Percentiles rank a stretch among this genome's conserved stretches.
Conservation (phyloP, 1,140 invertebrate genomes). For the Zaprionus nigranus region DNA sequence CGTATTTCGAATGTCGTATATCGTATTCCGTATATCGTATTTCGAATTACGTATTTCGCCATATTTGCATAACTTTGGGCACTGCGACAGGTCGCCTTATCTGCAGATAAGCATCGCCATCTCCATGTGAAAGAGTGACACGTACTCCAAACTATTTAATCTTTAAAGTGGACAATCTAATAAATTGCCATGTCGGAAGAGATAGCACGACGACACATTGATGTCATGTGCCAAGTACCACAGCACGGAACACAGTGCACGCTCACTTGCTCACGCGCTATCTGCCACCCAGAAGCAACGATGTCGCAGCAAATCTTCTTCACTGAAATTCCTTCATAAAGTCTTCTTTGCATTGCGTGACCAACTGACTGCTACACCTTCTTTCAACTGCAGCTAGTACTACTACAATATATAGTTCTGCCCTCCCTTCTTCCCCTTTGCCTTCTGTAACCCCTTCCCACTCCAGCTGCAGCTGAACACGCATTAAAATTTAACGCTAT, state of each 20-base stretch:
- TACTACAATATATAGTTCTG: neutral
- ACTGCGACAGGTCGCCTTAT: neutral
- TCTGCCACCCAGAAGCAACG: slow-evolving; percentile 30
- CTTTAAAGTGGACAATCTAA: slow-evolving; percentile 57
- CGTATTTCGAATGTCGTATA: neutral
- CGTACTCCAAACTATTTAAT: slow-evolving; percentile 51
- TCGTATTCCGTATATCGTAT: neutral
- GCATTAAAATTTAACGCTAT: slow-evolving; percentile 80
- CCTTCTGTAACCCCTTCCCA: slow-evolving; percentile 7
- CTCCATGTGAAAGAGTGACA: neutral
- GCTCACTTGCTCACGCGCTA: slow-evolving; percentile 8
- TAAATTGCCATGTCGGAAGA: slow-evolving; percentile 60
- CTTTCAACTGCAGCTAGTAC: slow-evolving; percentile 57
- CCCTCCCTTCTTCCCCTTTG: neutral
- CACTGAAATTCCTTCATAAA: slow-evolving; percentile 8
- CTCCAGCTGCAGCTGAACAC: slow-evolving; percentile 51
- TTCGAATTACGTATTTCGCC: neutral
- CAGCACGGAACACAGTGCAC: neutral
- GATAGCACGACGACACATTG: slow-evolving; percentile 53
- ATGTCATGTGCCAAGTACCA: slow-evolving; percentile 32
- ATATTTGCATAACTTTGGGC: slow-evolving; percentile 11
- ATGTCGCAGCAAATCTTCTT: slow-evolving; percentile 42
- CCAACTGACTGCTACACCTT: slow-evolving; percentile 60
- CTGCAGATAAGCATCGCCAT: slow-evolving; percentile 25
- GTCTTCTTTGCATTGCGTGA: slow-evolving; percentile 71